Evolutionary conservation across 2,888 invertebrate species (phyloP), one percentile per base, ranked within the genome.

Genomic region (Chymomyza amoena): DNA sequence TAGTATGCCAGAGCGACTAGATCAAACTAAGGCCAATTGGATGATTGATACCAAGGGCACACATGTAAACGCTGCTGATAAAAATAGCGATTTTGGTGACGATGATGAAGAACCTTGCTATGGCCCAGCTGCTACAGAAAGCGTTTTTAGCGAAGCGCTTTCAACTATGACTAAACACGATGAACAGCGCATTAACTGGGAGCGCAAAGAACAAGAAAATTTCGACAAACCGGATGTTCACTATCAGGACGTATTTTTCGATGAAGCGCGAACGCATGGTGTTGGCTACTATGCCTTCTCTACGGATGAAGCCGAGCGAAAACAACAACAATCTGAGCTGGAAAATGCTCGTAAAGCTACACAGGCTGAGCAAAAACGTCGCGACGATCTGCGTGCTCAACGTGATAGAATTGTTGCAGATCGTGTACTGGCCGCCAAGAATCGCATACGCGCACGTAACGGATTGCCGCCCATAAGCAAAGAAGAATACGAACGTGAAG

Each of bases 271-370:
- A 73, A 94, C 95, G 13, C 98, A 98, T 89, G 99, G 98, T 87
- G 97, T 97, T 18, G 97, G 97, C 6, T 99, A 97, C 92, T 98
- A 95, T 92, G 94, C 95, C 25, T 98, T 99, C 91, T 97, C 98
- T 15, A 96, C 95, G 59, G 96, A 98, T 83, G 97, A 97, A 81
- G 93, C 93, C 2, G 94, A 95, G 84, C 94, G 98, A 78, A 92
- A 93, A 1, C 94, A 95, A 81, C 97, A 99, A 91, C 96, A 97
- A 93, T 94, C 95, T 64, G 95, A 95, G 79, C 92, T 99, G 67
- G 93, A 94, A 63, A 94, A 94, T 76, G 91, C 95, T 36, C 93
- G 97, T 0, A 92, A 94, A 70, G 94, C 95, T 85, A 97, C 97
- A 0, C 91, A 95, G 69, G 91, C 92, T 16, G 94, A 95, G 67